Evolutionary conservation across 2,888 invertebrate species (phyloP), one percentile per base, ranked within the genome.

Genomic region (Dioctria linearis): DNA sequence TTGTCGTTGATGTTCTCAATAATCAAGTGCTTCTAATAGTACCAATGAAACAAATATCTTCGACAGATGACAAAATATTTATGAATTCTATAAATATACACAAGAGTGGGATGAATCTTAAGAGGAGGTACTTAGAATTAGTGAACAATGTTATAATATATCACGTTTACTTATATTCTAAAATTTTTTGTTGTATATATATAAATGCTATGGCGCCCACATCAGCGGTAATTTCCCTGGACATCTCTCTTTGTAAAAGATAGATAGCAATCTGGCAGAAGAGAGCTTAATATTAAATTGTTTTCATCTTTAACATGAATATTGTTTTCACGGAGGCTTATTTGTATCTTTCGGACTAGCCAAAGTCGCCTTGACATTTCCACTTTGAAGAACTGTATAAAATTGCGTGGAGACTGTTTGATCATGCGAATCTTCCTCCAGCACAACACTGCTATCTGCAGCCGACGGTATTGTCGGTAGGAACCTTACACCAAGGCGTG

Each of bases 391-490:
- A 66, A 85, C 84, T 51, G 85, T 84, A 76, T 85, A 85, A 63
- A 84, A 84, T 81, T 84, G 84, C 51, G 84, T 82, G n/a, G 82
- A 82, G 13, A 59, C 82, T 46, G 84, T 84, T 43, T 85, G 84
- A 73, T 85, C 86, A 40, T 82, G 80, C 80, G 90, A 88, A 61
- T 93, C 93, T 82, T 93, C 93, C 81, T 93, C 93, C 86, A 92
- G 89, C 81, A 93, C 91, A 85, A 93, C 91, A 84, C 93, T 93
- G 83, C 92, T 93, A 86, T 94, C 94, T 2, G 94, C 93, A 0
- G 94, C 93, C 3, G 94, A 94, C 11, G 94, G 94, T 85, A 94
- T 94, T 11, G 94, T 94, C 46, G 94, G 93, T 80, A 94, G 88
- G 84, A 93, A 92, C 57, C 93, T 91, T 81, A 91, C 92, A 49